Percentiles rank a stretch among this genome's conserved stretches.
Evolutionary conservation across 92 coral and sea anemone species (phyloP).

Genomic region (Bergia sp.): DNA sequence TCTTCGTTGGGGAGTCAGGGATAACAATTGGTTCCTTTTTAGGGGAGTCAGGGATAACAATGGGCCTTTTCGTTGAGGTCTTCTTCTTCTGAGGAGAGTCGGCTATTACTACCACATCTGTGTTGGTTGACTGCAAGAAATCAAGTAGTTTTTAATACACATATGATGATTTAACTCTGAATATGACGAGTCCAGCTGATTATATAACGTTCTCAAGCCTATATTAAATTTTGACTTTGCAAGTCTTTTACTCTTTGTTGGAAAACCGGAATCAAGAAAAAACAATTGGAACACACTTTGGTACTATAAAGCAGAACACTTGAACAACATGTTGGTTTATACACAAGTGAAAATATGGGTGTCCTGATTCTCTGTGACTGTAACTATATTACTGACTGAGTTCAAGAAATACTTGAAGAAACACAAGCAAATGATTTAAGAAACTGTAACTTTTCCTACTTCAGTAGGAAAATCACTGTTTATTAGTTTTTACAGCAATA

Average conservation of each 20-base stretch:
- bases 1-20: slow-evolving; percentile 5
- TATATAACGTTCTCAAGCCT: not conserved
- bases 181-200: not conserved
- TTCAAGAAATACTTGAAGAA: slow-evolving; percentile 8
- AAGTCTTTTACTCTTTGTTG: slow-evolving; percentile 10
- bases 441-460: not conserved
- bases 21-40: slow-evolving; percentile 21
- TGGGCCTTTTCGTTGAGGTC: slow-evolving; percentile 1
- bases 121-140: slow-evolving; percentile 30
- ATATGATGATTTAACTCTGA: not conserved
- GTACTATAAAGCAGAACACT: no score
- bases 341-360: not conserved
- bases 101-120: slow-evolving; percentile 27
- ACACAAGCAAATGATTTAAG: not conserved
- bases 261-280: slow-evolving; percentile 5
- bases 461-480: not conserved
- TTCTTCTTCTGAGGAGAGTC: slow-evolving; percentile 29
- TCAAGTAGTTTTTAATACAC: not conserved
- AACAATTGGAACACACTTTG: slow-evolving; percentile 6
- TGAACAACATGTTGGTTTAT: not conserved
- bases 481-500: slow-evolving; percentile 11
- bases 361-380: not conserved
- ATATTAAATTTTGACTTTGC: not conserved
- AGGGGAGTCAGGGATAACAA: slow-evolving; percentile 25
- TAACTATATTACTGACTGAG: slow-evolving; percentile 8